These are phyloP conservation scores for Falco berigora DNA, from an alignment of 2,797 vertebrate genomes.

Conservation along the genomic window DNA sequence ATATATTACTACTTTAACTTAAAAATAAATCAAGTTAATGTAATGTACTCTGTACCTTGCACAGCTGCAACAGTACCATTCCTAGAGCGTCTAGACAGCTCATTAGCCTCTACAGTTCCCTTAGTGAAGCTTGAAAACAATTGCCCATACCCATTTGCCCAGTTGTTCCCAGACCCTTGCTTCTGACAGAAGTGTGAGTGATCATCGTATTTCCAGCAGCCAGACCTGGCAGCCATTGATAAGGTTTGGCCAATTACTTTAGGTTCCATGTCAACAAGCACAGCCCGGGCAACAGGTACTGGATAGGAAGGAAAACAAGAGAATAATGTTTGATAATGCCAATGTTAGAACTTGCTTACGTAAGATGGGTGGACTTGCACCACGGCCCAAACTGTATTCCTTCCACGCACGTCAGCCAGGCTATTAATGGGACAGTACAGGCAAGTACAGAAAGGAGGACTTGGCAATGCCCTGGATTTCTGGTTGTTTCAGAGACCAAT, in stretches of 20 bases:
- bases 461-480: background rate
- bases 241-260: slow-evolving; percentile 89
- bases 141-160: slow-evolving; percentile 89
- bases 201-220: slow-evolving; percentile 83
- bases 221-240: slow-evolving; percentile 75
- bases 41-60: background rate
- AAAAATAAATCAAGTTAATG: background rate
- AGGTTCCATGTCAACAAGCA: slow-evolving; percentile 96
- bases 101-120: background rate
- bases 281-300: slow-evolving; percentile 83
- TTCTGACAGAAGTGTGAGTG: slow-evolving; percentile 87
- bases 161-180: slow-evolving; percentile 97
- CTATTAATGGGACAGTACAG: background rate
- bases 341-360: background rate
- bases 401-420: background rate
- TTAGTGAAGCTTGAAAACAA: background rate
- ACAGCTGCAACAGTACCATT: background rate
- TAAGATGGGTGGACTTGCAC: background rate
- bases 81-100: background rate
- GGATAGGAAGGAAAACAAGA: background rate
- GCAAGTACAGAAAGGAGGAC: background rate
- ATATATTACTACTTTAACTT: background rate
- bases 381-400: background rate
- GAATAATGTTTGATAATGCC: background rate
- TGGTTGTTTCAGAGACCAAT: background rate